These are phyloP conservation scores for Eurois occulta DNA, from an alignment of 2,888 invertebrate genomes.

Conservation along the genomic window DNA sequence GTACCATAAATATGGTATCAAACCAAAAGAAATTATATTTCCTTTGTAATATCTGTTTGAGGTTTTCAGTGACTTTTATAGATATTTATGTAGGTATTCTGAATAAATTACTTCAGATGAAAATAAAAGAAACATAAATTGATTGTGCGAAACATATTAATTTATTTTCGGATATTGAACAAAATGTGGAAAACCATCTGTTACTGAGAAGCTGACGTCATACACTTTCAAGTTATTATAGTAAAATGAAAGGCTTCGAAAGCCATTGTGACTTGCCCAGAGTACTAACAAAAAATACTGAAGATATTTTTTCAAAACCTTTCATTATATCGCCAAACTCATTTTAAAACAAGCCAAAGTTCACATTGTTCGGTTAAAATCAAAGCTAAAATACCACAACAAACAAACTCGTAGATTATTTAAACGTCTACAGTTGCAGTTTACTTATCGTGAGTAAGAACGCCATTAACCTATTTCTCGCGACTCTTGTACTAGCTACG, in stretches of 20 bases:
- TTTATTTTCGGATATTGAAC: background rate
- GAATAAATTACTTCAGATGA: too few species aligned
- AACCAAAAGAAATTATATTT: background rate
- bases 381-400: background rate
- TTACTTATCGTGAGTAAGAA: conserved; percentile 22
- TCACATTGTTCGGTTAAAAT: background rate
- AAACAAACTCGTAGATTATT: background rate
- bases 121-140: background rate
- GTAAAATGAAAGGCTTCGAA: background rate
- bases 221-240: background rate
- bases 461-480: conserved; percentile 51
- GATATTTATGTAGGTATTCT: background rate
- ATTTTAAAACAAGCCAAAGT: background rate
- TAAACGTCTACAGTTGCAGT: conserved; percentile 11
- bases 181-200: background rate
- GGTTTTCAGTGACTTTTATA: background rate
- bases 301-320: background rate
- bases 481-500: conserved; percentile 38
- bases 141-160: background rate
- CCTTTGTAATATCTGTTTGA: background rate
- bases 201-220: background rate
- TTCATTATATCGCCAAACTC: background rate
- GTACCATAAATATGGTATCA: conserved; percentile 1
- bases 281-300: background rate
- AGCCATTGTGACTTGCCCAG: background rate